These are phyloP conservation scores for Phycodurus eques DNA, from an alignment of 2,113 vertebrate species.

Conservation along the genomic window DNA sequence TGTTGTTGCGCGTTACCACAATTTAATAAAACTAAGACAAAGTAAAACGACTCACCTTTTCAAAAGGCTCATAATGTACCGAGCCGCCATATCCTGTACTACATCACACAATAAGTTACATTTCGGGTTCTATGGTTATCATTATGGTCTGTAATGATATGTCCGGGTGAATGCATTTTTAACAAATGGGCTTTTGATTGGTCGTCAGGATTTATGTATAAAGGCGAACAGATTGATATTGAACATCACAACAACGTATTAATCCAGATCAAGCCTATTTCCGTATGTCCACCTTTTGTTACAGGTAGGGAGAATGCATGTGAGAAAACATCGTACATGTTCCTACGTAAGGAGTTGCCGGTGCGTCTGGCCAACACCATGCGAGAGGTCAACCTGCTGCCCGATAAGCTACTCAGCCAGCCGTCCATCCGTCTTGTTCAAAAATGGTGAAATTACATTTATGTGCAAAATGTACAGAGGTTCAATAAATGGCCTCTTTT, in stretches of 20 bases:
- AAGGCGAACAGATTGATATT: not conserved
- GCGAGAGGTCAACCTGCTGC: slow-evolving; percentile 90
- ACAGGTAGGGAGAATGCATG: slow-evolving; percentile 92
- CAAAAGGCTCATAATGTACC: not conserved
- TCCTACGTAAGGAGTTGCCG: slow-evolving; percentile 90
- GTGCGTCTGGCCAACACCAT: slow-evolving; percentile 94
- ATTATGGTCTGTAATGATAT: not conserved
- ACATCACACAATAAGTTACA: not conserved
- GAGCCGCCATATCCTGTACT: not conserved
- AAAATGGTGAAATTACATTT: slow-evolving; percentile 78
- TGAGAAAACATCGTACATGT: slow-evolving; percentile 94
- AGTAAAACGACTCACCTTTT: too few relatives aligned
- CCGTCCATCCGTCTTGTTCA: slow-evolving; percentile 87
- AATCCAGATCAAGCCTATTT: not conserved
- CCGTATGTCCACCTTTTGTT: not conserved
- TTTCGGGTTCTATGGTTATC: not conserved
- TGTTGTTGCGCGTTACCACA: too few relatives aligned
- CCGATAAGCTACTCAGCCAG: slow-evolving; percentile 86
- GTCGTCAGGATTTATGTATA: not conserved
- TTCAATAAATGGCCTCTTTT: too few relatives aligned
- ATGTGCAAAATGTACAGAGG: not conserved
- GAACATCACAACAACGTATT: not conserved
- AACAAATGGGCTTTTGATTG: not conserved
- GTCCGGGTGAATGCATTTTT: not conserved
- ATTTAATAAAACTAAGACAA: too few relatives aligned